Evolutionary conservation across 2,888 invertebrate species (phyloP), one percentile per base, ranked within the genome.

Genomic region (Opisthograptis luteolata): DNA sequence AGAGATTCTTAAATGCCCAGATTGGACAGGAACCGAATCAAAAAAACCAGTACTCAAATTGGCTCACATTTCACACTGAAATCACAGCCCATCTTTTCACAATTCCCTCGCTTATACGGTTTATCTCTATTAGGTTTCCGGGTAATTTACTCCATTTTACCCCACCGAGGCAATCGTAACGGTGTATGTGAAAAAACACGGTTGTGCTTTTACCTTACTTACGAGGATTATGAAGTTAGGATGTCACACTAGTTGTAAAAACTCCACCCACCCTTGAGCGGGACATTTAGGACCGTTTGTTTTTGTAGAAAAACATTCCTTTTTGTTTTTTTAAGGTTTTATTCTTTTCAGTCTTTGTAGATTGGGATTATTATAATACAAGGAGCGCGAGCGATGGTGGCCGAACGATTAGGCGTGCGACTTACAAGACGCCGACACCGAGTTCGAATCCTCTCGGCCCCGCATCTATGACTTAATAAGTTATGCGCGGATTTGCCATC

Each of bases 71-170:
- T 7, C 19, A n/a, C 12, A 25, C n/a, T n/a, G 37, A 42, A 37
- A 31, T 31, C 31, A 35, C 34, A 0, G 13, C 6, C 7, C 25
- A 25, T 32, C 19, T 35, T 39, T 49, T 20, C 14, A 28, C 19
- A 40, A 32, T 14, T 30, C 15, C 13, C 53, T 42, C 47, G 55
- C 60, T 56, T 43, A 55, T 30, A 53, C 45, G 53, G 46, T 58
- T 68, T 72, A 72, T 72, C 72, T 70, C 64, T 66, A 68, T 68
- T 58, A 60, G 59, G 61, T 70, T 69, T 68, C 65, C 69, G 60
- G 57, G 59, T 70, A 70, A 72, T 72, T 72, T 72, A 70, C 47
- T 43, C 27, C 55, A 50, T 56, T 66, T 60, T 62, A 52, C 56
- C 22, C 54, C 49, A 47, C 54, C 42, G 19, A 42, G 24, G 39